Base-by-base conservation (phyloP, 2,113 vertebrate genomes). In the Notechis scutatus region DNA sequence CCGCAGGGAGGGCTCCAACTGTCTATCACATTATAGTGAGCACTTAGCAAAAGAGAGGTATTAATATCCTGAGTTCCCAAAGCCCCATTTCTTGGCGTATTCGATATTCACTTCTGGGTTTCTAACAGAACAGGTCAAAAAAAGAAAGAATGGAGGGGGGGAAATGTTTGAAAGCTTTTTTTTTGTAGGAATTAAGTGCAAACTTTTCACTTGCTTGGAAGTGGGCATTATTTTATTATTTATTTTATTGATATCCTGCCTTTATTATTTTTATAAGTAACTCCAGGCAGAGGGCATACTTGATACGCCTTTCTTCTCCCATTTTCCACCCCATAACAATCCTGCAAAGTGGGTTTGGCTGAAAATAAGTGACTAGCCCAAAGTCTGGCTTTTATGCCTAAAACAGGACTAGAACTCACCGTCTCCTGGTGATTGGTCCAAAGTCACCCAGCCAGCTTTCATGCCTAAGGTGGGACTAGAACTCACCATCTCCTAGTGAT, bases 21-120 rank as follows among this genome's bases (percentile, higher is more conserved):
- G 91, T 92, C 93, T 55, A 85, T 92, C 87, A 90, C 88, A 5
- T 55, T 54, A 47, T 3, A 93, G 91, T 9, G 4, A 92, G 90
- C 42, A 12, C 56, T 90, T 90, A 42, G 89, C 61, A 90, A 93
- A 39, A 11, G 74, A 87, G 26, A 34, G 74, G 55, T 64, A 81
- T 90, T 93, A 93, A 93, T 87, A 90, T 86, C 92, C 8, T 34
- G 11, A 39, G 45, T 85, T 86, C 23, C 55, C 55, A 23, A n/a
- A 61, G 61, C 55, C 26, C 39, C 34, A 50, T 34, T 90, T 86
- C 89, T 93, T 90, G 26, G 59, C n/a, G 0, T 86, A 42, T 93
- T 86, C 45, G 6, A 50, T 34, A 85, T 59, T 50, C 88, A 86
- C 88, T 86, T n/a, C 57, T 54, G 45, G 55, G n/a, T 54, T 56